phyloP scores from a whole-genome alignment of 2,888 invertebrate species.

The Monoplex corrugatus region DNA sequence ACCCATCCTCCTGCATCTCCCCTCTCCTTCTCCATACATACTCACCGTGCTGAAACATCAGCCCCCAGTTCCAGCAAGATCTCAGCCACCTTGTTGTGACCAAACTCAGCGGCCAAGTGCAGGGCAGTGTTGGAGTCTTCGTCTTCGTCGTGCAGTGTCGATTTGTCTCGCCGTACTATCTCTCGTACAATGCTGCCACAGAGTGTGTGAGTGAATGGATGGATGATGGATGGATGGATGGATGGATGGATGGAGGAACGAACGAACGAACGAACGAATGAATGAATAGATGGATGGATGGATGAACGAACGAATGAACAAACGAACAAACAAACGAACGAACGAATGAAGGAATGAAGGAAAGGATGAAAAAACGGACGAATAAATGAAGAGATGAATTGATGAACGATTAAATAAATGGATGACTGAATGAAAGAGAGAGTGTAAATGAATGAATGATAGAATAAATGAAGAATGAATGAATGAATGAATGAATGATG shows the following conservation, averaged over 20 bases:
- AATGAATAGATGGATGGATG: no score
- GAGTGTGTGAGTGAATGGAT: not conserved
- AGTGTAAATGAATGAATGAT: not conserved
- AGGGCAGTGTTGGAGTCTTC: constrained; percentile 82
- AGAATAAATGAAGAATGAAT: not conserved
- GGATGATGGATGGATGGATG: not conserved
- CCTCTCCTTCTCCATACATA: not conserved
- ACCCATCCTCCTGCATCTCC: not conserved
- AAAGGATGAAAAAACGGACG: no score
- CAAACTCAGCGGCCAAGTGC: constrained; percentile 81
- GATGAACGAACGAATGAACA: no score
- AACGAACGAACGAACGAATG: not conserved
- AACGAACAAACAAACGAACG: no score
- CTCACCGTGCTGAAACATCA: constrained; percentile 81
- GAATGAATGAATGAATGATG: no score
- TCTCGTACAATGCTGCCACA: constrained; percentile 78
- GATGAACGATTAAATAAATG: not conserved
- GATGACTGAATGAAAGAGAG: not conserved
- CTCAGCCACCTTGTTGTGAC: constrained; percentile 80
- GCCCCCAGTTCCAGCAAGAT: constrained; percentile 81
- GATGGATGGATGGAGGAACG: not conserved
- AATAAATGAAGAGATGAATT: no score
- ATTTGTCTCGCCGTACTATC: constrained; percentile 76
- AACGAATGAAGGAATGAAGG: no score
- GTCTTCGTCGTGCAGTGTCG: constrained; percentile 81